Evolutionary conservation across 2,888 invertebrate genomes (phyloP), one percentile per base, ranked within the genome.

Genomic region (Cephus pygmeus): DNA sequence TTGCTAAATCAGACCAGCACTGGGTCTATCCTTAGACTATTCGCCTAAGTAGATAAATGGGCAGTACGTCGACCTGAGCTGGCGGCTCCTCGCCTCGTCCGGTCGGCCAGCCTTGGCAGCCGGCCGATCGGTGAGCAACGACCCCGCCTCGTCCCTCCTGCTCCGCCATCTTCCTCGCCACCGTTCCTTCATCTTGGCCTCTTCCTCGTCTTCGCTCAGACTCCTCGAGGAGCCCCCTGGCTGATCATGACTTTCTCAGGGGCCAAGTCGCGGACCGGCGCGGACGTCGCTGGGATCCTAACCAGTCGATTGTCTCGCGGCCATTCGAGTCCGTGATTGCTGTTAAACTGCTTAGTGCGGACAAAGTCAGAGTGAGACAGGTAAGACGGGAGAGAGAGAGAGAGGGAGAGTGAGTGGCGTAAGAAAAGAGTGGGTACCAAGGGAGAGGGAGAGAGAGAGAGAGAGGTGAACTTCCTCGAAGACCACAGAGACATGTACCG

Each of bases 401-500:
- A 3, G 35, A 12, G 35, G 11, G 34, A 4, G 12, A 33, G 36
- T 23, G 71, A 68, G 34, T 71, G 36, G 68, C 76, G 56, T 30
- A 69, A 69, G 12, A 30, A 73, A 77, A 15, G 56, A 56, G 75
- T 34, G 73, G 12, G 12, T 12, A 35, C 73, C 12, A 30, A 74
- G 33, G 31, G 71, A 12, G 75, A 40, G 33, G 23, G 56, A 69
- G 75, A 75, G 69, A 35, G 56, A 69, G 75, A 75, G 69, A 35
- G 40, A 69, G 40, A 69, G 23, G 15, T 71, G 76, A 76, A 76
- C 77, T 78, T 78, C 56, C 56, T 56, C 56, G 56, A 56, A 56
- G 23, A 56, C 56, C 56, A 56, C 9, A 56, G 23, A 56, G 23
- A 23, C 56, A 56, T 84, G 83, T 88, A 90, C 91, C 89, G 91